phyloP scores from a whole-genome alignment of 2,888 invertebrate species.

The Harmothoe impar region DNA sequence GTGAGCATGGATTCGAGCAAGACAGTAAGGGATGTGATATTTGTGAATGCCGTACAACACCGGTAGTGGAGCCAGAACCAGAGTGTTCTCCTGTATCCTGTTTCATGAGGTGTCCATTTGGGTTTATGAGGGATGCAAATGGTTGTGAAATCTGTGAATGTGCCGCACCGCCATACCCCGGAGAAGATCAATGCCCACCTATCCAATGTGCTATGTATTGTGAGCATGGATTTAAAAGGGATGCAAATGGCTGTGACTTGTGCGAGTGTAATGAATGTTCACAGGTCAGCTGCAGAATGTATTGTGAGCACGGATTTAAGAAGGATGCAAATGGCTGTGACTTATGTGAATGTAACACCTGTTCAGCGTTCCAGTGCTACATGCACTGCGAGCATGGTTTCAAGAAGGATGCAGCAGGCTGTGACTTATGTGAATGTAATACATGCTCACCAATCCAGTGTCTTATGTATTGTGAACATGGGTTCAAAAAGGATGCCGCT shows the following conservation, averaged over 20 bases:
- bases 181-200: neutral
- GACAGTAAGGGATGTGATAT: slow-evolving; percentile 60
- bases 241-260: slow-evolving; percentile 60
- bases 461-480: slow-evolving; percentile 58
- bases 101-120: slow-evolving; percentile 22
- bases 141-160: slow-evolving; percentile 42
- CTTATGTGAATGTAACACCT: slow-evolving; percentile 32
- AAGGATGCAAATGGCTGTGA: slow-evolving; percentile 49
- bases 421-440: slow-evolving; percentile 37
- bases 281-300: slow-evolving; percentile 47
- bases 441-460: slow-evolving; percentile 28
- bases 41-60: neutral
- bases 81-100: slow-evolving; percentile 37
- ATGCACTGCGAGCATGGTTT: slow-evolving; percentile 61
- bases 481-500: slow-evolving; percentile 60
- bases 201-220: slow-evolving; percentile 53
- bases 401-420: slow-evolving; percentile 54
- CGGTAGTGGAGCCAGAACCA: neutral
- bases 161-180: neutral
- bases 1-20: slow-evolving; percentile 49
- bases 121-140: neutral
- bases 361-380: neutral
- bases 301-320: neutral
- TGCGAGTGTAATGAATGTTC: slow-evolving; percentile 58
- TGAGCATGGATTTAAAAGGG: slow-evolving; percentile 64